Percentiles rank a stretch among this genome's conserved stretches.
These are phyloP conservation scores for Steinernema feltiae DNA, from an alignment of 1,140 invertebrate genomes.

Conservation along the genomic window DNA sequence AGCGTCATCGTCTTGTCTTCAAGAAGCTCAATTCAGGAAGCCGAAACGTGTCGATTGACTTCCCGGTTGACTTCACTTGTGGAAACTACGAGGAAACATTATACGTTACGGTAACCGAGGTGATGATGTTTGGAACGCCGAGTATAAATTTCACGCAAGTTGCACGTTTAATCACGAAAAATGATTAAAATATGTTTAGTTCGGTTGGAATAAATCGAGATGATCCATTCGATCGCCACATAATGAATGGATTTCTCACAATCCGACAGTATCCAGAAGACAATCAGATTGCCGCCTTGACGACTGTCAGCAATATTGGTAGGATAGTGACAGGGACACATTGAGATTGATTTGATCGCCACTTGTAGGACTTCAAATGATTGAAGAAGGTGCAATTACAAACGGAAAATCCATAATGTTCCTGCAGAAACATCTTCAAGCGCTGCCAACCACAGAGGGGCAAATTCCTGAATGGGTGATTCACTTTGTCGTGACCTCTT, in stretches of 20 bases:
- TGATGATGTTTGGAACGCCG: conserved; percentile 34
- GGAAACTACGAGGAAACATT: conserved; percentile 30
- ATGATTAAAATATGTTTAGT: conserved; percentile 21
- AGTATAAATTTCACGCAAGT: conserved; percentile 35
- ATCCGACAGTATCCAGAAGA: conserved; percentile 29
- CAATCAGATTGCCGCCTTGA: conserved; percentile 16
- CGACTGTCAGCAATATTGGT: conserved; percentile 29
- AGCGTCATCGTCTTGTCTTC: neutral
- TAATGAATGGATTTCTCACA: conserved; percentile 33
- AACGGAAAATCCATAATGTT: neutral
- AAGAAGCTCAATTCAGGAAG: conserved; percentile 23
- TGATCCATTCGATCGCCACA: conserved; percentile 26
- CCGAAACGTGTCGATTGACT: conserved; percentile 27
- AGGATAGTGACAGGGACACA: neutral
- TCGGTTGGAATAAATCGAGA: conserved; percentile 22
- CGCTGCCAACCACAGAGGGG: neutral
- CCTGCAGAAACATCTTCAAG: neutral
- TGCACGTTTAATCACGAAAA: neutral
- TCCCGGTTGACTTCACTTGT: conserved; percentile 24
- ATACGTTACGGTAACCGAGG: conserved; percentile 23
- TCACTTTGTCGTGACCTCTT: neutral
- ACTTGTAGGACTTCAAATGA: conserved; percentile 35
- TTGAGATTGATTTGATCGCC: neutral
- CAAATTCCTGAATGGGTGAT: neutral
- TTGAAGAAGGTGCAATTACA: conserved; percentile 31